Conservation (phyloP, 2,797 vertebrate genomes). For the Merluccius polli region DNA sequence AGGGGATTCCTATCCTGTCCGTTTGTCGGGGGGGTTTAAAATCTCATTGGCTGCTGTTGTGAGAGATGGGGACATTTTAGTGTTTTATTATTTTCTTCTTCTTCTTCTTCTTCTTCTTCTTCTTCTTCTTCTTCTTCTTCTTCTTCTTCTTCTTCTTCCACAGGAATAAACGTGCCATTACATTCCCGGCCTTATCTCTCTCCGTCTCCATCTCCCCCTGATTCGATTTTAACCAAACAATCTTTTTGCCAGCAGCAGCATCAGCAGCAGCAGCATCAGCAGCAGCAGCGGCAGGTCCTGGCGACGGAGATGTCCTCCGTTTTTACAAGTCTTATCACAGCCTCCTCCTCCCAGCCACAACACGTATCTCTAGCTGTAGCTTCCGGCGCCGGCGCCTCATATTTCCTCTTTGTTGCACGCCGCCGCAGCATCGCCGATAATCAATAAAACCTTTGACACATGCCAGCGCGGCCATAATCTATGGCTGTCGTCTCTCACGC, state of each 20-base stretch:
- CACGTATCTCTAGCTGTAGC: background rate
- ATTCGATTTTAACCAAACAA: slow-evolving; percentile 1
- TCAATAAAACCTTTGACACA: slow-evolving; percentile 1
- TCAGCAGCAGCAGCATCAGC: too few species aligned
- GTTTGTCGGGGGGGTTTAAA: background rate
- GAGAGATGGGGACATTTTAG: background rate
- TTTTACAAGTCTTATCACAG: background rate
- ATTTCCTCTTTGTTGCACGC: background rate
- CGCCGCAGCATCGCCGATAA: background rate
- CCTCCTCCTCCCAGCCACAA: background rate
- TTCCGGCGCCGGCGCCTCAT: background rate
- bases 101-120: background rate
- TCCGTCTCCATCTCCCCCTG: background rate
- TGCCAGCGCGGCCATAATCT: background rate
- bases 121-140: background rate
- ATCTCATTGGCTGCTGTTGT: background rate
- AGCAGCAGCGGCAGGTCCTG: background rate
- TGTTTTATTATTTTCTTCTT: background rate
- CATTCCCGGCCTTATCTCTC: background rate
- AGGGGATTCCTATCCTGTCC: background rate
- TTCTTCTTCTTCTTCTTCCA: background rate
- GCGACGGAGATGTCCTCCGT: background rate
- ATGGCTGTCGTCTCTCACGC: background rate
- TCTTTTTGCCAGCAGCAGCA: slow-evolving; percentile 1
- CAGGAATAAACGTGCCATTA: background rate